Percentiles rank a stretch among this genome's conserved stretches.
phyloP scores from a whole-genome alignment of 2,888 invertebrate genomes.

The Noctuana brunneofusca region DNA sequence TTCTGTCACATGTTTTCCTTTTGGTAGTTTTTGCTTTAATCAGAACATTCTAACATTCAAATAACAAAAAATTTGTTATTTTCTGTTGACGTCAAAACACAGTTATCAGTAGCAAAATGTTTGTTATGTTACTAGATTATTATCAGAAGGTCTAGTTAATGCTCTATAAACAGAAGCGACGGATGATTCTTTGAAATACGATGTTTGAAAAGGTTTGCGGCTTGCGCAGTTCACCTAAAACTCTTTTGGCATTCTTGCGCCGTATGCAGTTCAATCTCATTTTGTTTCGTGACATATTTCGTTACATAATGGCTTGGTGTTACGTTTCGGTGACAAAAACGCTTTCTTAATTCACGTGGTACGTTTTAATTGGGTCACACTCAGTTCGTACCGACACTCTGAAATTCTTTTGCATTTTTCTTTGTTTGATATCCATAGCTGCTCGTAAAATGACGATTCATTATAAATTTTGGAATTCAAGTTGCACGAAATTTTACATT shows the following conservation, averaged over 20 bases:
- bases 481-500: too few species aligned
- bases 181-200: not conserved
- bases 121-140: too few species aligned
- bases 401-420: not conserved
- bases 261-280: constrained; percentile 15
- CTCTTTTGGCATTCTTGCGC: not conserved
- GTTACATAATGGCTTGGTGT: constrained; percentile 11
- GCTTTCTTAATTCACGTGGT: constrained; percentile 9
- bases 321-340: constrained; percentile 1
- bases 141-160: not conserved
- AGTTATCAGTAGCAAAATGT: too few species aligned
- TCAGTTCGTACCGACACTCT: not conserved
- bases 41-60: too few species aligned
- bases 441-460: too few species aligned
- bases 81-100: too few species aligned
- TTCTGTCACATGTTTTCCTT: too few species aligned
- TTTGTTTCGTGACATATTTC: constrained; percentile 7
- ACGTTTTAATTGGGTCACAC: constrained; percentile 20
- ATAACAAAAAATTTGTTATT: too few species aligned
- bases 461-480: too few species aligned
- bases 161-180: not conserved
- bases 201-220: not conserved
- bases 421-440: too few species aligned
- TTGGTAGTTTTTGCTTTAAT: too few species aligned
- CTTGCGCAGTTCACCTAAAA: not conserved